Base-by-base conservation (phyloP, 2,797 vertebrate species). In the Bradypodion pumilum region DNA sequence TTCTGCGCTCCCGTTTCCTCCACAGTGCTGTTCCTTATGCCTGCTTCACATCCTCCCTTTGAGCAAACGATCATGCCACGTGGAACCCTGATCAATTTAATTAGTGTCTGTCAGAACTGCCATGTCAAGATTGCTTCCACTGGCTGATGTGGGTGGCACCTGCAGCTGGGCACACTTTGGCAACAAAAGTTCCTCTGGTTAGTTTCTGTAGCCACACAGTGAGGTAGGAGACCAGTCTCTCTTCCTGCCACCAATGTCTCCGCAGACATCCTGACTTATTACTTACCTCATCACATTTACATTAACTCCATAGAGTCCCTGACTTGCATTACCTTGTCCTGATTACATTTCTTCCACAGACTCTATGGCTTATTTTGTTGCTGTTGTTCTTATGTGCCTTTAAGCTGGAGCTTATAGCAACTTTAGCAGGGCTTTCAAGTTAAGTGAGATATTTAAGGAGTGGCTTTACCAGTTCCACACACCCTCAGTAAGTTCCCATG, bases 111-210 rank as follows among this genome's bases (percentile, higher is more conserved):
- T 92, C 95, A 96, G 94, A 95, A 96, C 90, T 95, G 96, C 95
- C 95, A 92, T 97, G 96, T 97, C 97, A 97, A 94, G 91, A 91
- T 83, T 84, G 89, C 96, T 95, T 96, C 94, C 89, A 79, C 91
- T 95, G 93, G 84, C 89, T 89, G 93, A 93, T 94, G 89, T 86
- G 89, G 94, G 89, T 88, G 89, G 85, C 85, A 87, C 86, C 84
- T 89, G 89, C 87, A 87, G 90, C 87, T 86, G 62, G 88, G 93
- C 91, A 91, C 92, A 90, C 85, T 94, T 83, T 72, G 70, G 66
- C 37, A 35, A 35, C 82, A 70, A 63, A 84, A 63, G 63, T 84
- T 80, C 70, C 63, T 56, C 66, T 42, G 13, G 60, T 42, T 29
- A 75, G 29, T 65, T 60, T 66, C 40, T 25, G 37, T 25, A 77